Evolutionary conservation across 2,113 vertebrate genomes (phyloP).

Genomic region (Ochotona curzoniae): DNA sequence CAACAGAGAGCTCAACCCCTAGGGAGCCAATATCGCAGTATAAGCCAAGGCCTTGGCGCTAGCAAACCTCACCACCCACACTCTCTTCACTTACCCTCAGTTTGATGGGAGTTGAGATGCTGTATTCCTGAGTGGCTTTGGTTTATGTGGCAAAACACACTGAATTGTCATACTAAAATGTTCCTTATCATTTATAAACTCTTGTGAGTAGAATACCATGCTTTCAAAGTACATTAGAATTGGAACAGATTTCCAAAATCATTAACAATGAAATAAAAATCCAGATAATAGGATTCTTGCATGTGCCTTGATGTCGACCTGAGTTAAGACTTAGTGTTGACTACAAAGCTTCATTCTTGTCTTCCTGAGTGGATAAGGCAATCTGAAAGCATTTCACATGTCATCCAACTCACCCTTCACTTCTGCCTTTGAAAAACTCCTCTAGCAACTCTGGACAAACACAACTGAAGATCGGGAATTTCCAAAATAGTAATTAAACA

Average conservation of each 20-base stretch:
- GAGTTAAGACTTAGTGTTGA: neutral
- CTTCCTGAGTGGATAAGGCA: rapidly evolving
- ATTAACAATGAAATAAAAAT: neutral
- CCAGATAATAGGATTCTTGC: neutral
- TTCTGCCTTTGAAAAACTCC: neutral
- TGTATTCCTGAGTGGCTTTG: neutral
- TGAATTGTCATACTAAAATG: neutral
- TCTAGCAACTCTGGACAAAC: neutral
- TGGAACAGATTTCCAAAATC: neutral
- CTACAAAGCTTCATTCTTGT: rapidly evolving
- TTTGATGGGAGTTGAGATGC: neutral
- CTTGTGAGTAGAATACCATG: neutral
- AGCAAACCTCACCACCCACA: rapidly evolving
- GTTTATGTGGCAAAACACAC: neutral
- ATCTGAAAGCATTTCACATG: rapidly evolving
- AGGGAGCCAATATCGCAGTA: rapidly evolving
- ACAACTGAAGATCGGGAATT: neutral
- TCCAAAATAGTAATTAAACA: neutral
- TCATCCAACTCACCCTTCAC: neutral
- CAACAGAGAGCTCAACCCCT: rapidly evolving
- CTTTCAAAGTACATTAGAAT: neutral
- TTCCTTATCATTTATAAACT: neutral
- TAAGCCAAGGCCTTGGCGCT: rapidly evolving
- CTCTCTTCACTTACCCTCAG: neutral
- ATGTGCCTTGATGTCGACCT: neutral